Percentiles rank a stretch among this genome's conserved stretches.
Evolutionary conservation across 2,888 invertebrate species (phyloP).

Genomic region (Chydorus sphaericus): DNA sequence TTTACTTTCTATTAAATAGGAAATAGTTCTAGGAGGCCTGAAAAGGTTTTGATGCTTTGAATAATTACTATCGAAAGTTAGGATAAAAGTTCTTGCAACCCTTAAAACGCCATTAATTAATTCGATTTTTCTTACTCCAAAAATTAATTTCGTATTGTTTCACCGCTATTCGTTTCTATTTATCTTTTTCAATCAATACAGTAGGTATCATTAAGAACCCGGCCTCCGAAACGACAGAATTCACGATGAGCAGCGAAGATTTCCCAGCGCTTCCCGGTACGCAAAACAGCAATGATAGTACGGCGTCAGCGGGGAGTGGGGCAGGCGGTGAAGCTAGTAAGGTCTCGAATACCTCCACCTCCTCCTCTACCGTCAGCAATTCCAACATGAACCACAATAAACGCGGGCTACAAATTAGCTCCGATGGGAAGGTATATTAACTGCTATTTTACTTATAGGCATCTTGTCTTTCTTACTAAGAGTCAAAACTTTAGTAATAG

Average conservation of each 20-base stretch:
- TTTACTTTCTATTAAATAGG: slow-evolving; percentile 17
- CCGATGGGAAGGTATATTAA: slow-evolving; percentile 48
- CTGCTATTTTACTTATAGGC: slow-evolving; percentile 6
- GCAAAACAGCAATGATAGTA: slow-evolving; percentile 31
- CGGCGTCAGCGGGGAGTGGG: slow-evolving; percentile 22
- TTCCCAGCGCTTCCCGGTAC: slow-evolving; percentile 98
- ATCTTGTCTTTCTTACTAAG: slow-evolving; percentile 11
- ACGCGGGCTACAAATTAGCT: slow-evolving; percentile 83
- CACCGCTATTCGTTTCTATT: too few relatives aligned
- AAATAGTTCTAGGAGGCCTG: background rate
- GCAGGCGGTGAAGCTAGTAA: slow-evolving; percentile 18
- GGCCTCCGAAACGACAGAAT: slow-evolving; percentile 78
- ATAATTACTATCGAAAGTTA: background rate
- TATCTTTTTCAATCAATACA: slow-evolving; percentile 28
- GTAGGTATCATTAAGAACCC: slow-evolving; percentile 93
- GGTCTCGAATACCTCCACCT: slow-evolving; percentile 15
- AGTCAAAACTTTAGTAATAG: slow-evolving; percentile 8
- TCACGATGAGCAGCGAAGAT: slow-evolving; percentile 97
- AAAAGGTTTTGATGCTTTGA: too few relatives aligned
- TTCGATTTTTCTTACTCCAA: slow-evolving; percentile 20
- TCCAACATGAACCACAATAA: slow-evolving; percentile 25
- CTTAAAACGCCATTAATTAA: too few relatives aligned
- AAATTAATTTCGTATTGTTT: slow-evolving; percentile 19
- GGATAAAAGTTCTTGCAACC: too few relatives aligned
- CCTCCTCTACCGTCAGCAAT: slow-evolving; percentile 30